A percentile compares a stretch with the other conserved stretches of the same genome.
Conservation (phyloP, 2,113 vertebrate genomes). For the Ahaetulla prasina region DNA sequence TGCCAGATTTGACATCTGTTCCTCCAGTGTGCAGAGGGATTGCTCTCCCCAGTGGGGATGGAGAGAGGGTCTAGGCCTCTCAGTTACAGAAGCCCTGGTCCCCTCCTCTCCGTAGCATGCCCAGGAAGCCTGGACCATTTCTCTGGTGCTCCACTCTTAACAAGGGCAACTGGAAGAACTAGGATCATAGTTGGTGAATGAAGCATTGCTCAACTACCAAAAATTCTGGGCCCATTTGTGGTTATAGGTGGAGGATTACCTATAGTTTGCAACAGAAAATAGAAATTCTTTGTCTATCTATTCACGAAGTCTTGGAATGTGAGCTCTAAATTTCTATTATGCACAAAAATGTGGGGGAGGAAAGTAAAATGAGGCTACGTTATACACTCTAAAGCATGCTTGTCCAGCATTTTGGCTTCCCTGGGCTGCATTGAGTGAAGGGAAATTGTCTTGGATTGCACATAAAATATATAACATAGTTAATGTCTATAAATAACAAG, state of each 20-base stretch:
- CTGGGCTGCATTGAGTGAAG: neutral
- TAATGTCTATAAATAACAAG: too few species aligned
- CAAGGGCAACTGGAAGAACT: neutral
- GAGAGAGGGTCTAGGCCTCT: neutral
- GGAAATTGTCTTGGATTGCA: neutral
- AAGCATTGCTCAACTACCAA: neutral
- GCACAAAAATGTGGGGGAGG: neutral
- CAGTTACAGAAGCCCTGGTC: neutral
- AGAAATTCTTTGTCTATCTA: neutral
- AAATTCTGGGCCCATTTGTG: neutral
- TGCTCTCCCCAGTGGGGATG: neutral
- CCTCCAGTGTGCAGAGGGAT: neutral
- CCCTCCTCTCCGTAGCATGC: neutral
- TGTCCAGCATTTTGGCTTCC: neutral
- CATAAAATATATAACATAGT: neutral
- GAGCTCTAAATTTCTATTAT: neutral
- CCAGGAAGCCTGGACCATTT: neutral
- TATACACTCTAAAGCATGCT: neutral
- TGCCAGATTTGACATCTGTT: neutral
- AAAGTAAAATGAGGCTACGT: too few species aligned
- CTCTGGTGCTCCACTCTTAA: neutral
- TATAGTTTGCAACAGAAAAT: neutral
- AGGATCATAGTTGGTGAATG: neutral
- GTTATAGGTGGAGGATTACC: neutral
- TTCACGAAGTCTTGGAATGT: neutral